These are phyloP conservation scores for Chitala chitala DNA, from an alignment of 2,113 vertebrate genomes.

Conservation along the genomic window DNA sequence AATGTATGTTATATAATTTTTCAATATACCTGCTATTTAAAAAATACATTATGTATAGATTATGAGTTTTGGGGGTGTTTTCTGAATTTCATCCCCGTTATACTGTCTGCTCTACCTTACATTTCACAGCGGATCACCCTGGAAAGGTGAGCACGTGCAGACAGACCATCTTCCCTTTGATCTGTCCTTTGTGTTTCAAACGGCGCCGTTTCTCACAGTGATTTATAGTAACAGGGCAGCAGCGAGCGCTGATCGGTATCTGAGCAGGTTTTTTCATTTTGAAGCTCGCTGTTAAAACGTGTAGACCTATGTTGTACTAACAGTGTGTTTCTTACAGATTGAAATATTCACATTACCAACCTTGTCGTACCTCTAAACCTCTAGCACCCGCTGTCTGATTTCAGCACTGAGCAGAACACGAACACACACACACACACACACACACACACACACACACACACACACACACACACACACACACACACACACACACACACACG, in stretches of 20 bases:
- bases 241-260: neutral
- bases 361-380: neutral
- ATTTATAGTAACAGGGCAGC: slow-evolving; percentile 43
- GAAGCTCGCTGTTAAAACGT: slow-evolving; percentile 30
- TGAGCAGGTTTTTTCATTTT: slow-evolving; percentile 37
- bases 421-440: too few relatives aligned
- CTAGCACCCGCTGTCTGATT: neutral
- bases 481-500: too few relatives aligned
- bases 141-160: slow-evolving; percentile 42
- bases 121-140: slow-evolving; percentile 23
- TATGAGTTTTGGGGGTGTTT: slow-evolving; percentile 1
- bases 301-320: slow-evolving; percentile 58
- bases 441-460: too few relatives aligned
- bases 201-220: slow-evolving; percentile 35
- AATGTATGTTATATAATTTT: too few relatives aligned
- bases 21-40: too few relatives aligned
- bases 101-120: slow-evolving; percentile 19
- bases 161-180: slow-evolving; percentile 28
- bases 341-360: slow-evolving; percentile 15
- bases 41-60: too few relatives aligned
- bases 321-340: slow-evolving; percentile 51
- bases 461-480: too few relatives aligned
- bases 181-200: slow-evolving; percentile 19
- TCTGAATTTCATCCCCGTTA: slow-evolving; percentile 30
- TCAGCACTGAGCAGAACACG: slow-evolving; percentile 44